These are phyloP conservation scores for Cataglyphis hispanica DNA, from an alignment of 1,140 invertebrate species.

Conservation along the genomic window DNA sequence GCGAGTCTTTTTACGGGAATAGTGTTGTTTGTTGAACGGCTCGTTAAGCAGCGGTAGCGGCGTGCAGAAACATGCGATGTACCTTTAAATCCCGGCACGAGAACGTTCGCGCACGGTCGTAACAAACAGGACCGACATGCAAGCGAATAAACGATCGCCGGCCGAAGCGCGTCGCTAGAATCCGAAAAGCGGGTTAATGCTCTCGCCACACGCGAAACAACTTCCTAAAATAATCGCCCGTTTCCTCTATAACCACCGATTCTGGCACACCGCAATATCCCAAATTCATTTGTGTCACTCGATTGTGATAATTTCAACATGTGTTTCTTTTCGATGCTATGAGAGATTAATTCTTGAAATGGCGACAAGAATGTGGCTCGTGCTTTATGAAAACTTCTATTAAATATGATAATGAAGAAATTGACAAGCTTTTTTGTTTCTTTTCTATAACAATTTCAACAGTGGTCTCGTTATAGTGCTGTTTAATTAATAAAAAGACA, in stretches of 20 bases:
- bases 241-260: constrained; percentile 43
- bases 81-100: constrained; percentile 61
- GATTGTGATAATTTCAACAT: constrained; percentile 2
- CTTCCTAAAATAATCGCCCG: constrained; percentile 66
- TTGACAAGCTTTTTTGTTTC: neutral
- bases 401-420: neutral
- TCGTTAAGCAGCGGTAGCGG: constrained; percentile 43
- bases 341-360: neutral
- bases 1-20: constrained; percentile 17
- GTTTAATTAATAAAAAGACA: neutral
- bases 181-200: constrained; percentile 72
- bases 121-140: constrained; percentile 62
- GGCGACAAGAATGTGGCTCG: neutral
- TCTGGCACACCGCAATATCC: constrained; percentile 56
- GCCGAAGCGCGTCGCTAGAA: constrained; percentile 40
- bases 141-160: constrained; percentile 62
- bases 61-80: constrained; percentile 64
- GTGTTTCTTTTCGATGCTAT: neutral
- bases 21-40: constrained; percentile 51
- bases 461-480: no score
- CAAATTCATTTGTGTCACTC: constrained; percentile 33
- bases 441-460: no score
- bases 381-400: neutral
- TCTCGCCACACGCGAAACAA: constrained; percentile 64
- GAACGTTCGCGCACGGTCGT: constrained; percentile 28